Evolutionary conservation across 2,113 vertebrate species (phyloP), one percentile per base, ranked within the genome.

Genomic region (Manacus vitellinus): DNA sequence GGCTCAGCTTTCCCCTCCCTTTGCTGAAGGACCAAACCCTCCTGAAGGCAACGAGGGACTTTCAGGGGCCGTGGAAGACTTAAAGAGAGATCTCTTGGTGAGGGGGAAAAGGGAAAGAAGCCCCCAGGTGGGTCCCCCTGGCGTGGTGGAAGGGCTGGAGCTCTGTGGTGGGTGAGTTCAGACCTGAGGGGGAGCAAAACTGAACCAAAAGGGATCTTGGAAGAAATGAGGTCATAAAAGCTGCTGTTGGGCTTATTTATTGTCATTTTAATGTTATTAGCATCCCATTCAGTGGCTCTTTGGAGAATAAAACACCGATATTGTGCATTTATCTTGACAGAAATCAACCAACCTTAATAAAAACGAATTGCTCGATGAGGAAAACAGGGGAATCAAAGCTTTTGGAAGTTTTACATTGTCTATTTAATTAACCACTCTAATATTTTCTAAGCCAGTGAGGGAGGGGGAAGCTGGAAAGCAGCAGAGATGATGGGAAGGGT

Each of bases 271-370:
- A 84, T 95, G 63, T 65, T 72, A 87, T 95, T 95, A 76, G 30
- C 88, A 87, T 87, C 49, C 88, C 85, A 89, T 73, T 66, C 80
- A n/a, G 67, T 47, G n/a, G 21, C 56, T 86, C 85, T 93, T 96
- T 76, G 76, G 95, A 94, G 93, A 87, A 87, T 86, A 83, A 95
- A 96, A 31, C n/a, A 31, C 68, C 68, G 81, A 62, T 76, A 87
- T 41, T 84, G 27, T 63, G 25, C 51, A 63, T 87, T 86, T 79
- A 72, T 75, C 81, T 76, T 46, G 77, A 76, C 37, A 76, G 88
- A 95, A 87, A 86, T 27, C 66, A 92, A 80, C 72, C 76, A 75
- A 84, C 72, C 91, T 95, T 93, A 80, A 79, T 68, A 89, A 67
- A 92, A 89, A 80, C 12, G 14, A 76, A 89, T 78, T 47, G n/a